Evolutionary conservation across 2,888 invertebrate species (phyloP), one percentile per base, ranked within the genome.

Genomic region (Melieria omissa): DNA sequence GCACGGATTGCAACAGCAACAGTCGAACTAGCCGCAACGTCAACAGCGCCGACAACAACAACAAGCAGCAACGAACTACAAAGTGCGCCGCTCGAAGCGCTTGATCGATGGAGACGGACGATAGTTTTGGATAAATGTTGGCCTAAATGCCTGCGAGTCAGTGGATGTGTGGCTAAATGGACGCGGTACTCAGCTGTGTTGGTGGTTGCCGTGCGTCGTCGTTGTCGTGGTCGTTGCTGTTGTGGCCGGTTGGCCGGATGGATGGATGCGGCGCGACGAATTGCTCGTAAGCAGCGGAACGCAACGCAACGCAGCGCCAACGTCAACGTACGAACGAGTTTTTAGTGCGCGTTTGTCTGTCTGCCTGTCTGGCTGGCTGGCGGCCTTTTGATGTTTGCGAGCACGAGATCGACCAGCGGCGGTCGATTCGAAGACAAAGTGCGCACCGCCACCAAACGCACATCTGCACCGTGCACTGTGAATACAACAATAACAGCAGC

Each of bases 361-460:
- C 47, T 60, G 65, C 60, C 65, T 52, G 52, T 14, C 80, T 82
- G 81, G 80, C 74, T 74, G 74, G 71, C 74, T 77, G 76, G 74
- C 73, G 76, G 76, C 67, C 73, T 75, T 76, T 76, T 76, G 76
- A 76, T 76, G 74, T 76, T 74, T 29, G 29, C 29, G 29, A 29
- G 71, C 70, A 73, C 73, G 69, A 54, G 72, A 72, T 68, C 70
- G 72, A 71, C 71, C 55, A 71, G 68, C 71, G 71, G 68, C 65
- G 68, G 73, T 70, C 65, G 67, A 64, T 58, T 62, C 60, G 42
- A 29, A 29, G 29, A 29, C 29, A 29, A 29, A 29, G 29, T 29
- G 29, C 29, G 29, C 29, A 29, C 29, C 29, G 29, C 29, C 29
- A 29, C 29, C 29, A 29, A 29, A 29, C 29, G 29, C 52, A 52